These are phyloP conservation scores for Phalacrocorax aristotelis DNA, from an alignment of 2,113 vertebrate species.

Conservation along the genomic window DNA sequence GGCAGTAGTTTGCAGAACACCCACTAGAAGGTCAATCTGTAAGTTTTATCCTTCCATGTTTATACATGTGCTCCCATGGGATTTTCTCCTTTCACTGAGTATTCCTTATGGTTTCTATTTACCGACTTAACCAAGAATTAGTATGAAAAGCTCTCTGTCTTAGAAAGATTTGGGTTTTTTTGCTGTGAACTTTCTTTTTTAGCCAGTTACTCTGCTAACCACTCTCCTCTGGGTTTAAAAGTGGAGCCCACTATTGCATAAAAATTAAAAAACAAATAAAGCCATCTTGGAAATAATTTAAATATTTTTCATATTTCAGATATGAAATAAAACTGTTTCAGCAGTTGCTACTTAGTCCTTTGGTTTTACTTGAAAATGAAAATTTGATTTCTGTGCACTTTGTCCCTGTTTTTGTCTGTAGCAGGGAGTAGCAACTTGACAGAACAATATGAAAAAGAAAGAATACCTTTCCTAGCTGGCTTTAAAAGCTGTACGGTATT, in stretches of 20 bases:
- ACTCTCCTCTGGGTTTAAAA: neutral
- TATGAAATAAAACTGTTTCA: neutral
- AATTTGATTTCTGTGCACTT: neutral
- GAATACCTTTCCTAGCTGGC: neutral
- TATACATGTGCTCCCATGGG: neutral
- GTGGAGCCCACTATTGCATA: neutral
- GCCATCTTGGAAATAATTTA: neutral
- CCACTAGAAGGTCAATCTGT: neutral
- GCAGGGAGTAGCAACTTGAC: neutral
- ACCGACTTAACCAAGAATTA: neutral
- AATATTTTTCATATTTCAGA: neutral
- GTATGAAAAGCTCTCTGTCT: neutral
- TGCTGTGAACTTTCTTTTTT: neutral
- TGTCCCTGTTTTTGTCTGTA: neutral
- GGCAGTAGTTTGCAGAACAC: neutral
- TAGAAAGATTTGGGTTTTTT: neutral
- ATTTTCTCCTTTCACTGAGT: neutral
- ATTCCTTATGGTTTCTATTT: neutral
- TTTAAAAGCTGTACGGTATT: neutral
- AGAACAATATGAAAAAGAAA: neutral
- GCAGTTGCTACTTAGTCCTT: neutral
- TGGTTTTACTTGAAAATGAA: neutral
- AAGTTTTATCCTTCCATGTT: neutral
- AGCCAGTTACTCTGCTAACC: neutral
- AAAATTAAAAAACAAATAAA: neutral